These are phyloP conservation scores for Pseudoips prasinana DNA, from an alignment of 2,888 invertebrate species.

Conservation along the genomic window DNA sequence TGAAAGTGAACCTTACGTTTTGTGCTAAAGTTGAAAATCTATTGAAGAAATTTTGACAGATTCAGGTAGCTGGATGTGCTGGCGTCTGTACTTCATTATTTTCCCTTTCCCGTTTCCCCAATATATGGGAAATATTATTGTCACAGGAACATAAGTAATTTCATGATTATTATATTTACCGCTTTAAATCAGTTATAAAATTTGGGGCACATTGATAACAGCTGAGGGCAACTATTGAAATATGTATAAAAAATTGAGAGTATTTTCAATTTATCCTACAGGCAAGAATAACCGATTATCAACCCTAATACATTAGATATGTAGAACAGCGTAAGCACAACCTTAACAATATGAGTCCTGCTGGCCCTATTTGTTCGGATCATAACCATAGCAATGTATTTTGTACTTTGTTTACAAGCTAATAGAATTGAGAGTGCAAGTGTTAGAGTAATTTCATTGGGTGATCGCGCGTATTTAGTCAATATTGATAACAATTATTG, in stretches of 20 bases:
- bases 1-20: too few species aligned
- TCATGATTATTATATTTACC: too few species aligned
- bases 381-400: conserved; percentile 41
- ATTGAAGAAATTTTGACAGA: too few species aligned
- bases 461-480: too few species aligned
- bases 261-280: conserved; percentile 39
- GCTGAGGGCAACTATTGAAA: conserved; percentile 29
- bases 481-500: too few species aligned
- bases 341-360: conserved; percentile 44
- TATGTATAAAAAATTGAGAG: conserved; percentile 28
- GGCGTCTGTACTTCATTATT: too few species aligned
- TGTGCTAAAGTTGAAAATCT: too few species aligned
- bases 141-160: too few species aligned
- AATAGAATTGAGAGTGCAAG: conserved; percentile 35
- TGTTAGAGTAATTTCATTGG: conserved; percentile 1
- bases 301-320: conserved; percentile 50
- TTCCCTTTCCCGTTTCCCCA: too few species aligned
- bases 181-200: background rate
- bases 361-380: conserved; percentile 46
- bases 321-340: conserved; percentile 65
- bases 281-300: conserved; percentile 50
- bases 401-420: conserved; percentile 71
- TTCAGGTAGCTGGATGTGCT: too few species aligned
- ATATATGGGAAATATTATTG: too few species aligned
- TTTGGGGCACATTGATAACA: conserved; percentile 37